A percentile compares a stretch with the other conserved stretches of the same genome.
These are phyloP conservation scores for Cynaeus angustus DNA, from an alignment of 2,888 invertebrate species.

Conservation along the genomic window DNA sequence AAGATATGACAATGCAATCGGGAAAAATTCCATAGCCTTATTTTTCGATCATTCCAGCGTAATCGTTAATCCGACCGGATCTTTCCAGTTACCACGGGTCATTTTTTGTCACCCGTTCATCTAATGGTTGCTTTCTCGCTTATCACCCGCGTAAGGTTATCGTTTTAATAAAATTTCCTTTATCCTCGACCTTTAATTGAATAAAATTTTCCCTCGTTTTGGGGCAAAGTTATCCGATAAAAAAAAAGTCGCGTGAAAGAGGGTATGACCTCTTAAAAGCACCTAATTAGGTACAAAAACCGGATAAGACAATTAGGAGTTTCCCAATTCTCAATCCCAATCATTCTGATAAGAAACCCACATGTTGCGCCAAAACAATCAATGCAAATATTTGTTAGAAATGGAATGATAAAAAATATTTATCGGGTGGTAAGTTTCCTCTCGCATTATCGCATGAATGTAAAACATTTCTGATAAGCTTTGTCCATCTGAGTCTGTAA, in stretches of 20 bases:
- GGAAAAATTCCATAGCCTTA: neutral
- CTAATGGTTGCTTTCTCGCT: conserved; percentile 12
- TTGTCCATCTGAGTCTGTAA: conserved; percentile 30
- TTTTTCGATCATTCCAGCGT: neutral
- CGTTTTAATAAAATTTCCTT: neutral
- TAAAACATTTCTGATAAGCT: conserved; percentile 46
- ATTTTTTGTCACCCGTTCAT: conserved; percentile 21
- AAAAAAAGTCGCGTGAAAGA: neutral
- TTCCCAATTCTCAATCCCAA: too few relatives aligned
- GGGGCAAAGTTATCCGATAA: neutral
- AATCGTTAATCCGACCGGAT: neutral
- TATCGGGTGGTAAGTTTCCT: conserved; percentile 42
- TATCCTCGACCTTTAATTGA: conserved; percentile 25
- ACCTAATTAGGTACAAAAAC: neutral
- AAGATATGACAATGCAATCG: neutral
- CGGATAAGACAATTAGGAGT: too few relatives aligned
- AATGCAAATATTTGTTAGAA: neutral
- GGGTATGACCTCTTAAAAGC: neutral
- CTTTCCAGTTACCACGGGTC: conserved; percentile 17
- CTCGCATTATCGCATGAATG: conserved; percentile 38
- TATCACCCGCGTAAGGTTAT: conserved; percentile 26
- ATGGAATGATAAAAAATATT: conserved; percentile 25
- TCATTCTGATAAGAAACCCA: too few relatives aligned
- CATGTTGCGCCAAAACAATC: neutral
- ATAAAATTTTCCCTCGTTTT: neutral